Percentiles rank a stretch among this genome's conserved stretches.
Evolutionary conservation across 92 coral and sea anemone genomes (phyloP).

Genomic region (Montipora capitata): DNA sequence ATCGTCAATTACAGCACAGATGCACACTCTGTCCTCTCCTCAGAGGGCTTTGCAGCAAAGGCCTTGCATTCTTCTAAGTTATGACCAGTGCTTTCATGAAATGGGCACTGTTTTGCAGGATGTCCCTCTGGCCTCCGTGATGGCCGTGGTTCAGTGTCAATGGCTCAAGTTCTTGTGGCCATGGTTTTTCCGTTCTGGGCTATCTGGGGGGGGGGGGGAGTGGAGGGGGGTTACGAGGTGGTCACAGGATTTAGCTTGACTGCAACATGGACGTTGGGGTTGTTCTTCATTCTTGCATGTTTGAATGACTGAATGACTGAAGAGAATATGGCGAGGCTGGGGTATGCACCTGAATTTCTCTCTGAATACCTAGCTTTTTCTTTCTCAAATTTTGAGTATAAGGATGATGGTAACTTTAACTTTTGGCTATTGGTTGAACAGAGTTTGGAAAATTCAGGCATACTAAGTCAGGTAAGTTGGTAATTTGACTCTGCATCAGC

Average conservation of each 20-base stretch:
- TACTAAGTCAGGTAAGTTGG: conserved; percentile 13
- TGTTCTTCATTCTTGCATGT: conserved; percentile 40
- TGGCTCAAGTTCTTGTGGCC: neutral
- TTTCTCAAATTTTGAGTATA: conserved; percentile 45
- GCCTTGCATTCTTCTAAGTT: conserved; percentile 65
- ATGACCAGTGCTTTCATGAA: conserved; percentile 44
- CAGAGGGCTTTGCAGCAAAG: conserved; percentile 44
- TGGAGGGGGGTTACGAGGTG: too few species aligned
- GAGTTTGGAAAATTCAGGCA: conserved; percentile 31
- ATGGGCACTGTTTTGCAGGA: conserved; percentile 24
- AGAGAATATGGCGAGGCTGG: conserved; percentile 56
- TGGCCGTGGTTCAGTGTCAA: neutral
- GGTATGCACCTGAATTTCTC: conserved; percentile 56
- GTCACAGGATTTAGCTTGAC: neutral
- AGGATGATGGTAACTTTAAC: conserved; percentile 6
- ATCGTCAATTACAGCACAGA: too few species aligned
- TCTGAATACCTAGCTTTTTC: conserved; percentile 53
- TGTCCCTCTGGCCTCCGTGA: neutral
- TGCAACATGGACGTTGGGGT: conserved; percentile 6
- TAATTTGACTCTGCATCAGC: conserved; percentile 23
- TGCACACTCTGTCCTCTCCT: conserved; percentile 46
- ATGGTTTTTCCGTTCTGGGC: neutral
- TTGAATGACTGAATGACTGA: conserved; percentile 22
- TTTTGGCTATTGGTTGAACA: conserved; percentile 7
- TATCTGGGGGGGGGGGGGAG: neutral